Base-by-base conservation (phyloP, 2,113 vertebrate species). In the Colistium nudipinnis region DNA sequence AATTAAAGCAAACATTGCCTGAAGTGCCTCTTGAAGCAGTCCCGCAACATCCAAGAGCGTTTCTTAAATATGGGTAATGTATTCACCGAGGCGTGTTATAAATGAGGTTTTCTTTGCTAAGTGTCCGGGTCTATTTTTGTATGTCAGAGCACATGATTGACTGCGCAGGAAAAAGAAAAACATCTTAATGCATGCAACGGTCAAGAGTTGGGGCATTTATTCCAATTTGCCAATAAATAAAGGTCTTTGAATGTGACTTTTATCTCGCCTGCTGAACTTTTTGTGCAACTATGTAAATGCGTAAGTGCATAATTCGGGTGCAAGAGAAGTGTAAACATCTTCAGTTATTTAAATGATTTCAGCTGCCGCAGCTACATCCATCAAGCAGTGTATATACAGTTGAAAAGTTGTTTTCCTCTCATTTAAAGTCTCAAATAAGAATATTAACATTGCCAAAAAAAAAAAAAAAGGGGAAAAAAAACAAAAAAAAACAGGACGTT, bases 91-190 rank as follows among this genome's bases (percentile, higher is more conserved):
- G 81, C 61, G n/a, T 80, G 76, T 92, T 91, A 89, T 90, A 89
- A 93, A 92, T 85, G 76, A 89, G 85, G 89, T 93, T 93, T 93
- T 90, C 92, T 93, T 92, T 91, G 67, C 91, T 92, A 92, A 93
- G 92, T 92, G 89, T 90, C 88, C 70, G 63, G 1, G 77, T 89
- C 85, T 93, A 66, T 92, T 93, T 93, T 92, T 88, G 51, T 89
- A 93, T 91, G 92, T 92, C 91, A 92, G 65, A 84, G 80, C 57
- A 49, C 78, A 87, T 91, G 92, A 93, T 91, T 85, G 90, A 93
- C 91, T 91, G 89, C 78, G 1, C 78, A 53, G 86, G 86, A 87
- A 87, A 83, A 84, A n/a, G n/a, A 82, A 92, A 90, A 92, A 91
- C 84, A 86, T 38, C 84, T 89, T 91, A 91, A 90, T 83, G 78